These are phyloP conservation scores for Xanthia togata DNA, from an alignment of 2,888 invertebrate species.

Conservation along the genomic window DNA sequence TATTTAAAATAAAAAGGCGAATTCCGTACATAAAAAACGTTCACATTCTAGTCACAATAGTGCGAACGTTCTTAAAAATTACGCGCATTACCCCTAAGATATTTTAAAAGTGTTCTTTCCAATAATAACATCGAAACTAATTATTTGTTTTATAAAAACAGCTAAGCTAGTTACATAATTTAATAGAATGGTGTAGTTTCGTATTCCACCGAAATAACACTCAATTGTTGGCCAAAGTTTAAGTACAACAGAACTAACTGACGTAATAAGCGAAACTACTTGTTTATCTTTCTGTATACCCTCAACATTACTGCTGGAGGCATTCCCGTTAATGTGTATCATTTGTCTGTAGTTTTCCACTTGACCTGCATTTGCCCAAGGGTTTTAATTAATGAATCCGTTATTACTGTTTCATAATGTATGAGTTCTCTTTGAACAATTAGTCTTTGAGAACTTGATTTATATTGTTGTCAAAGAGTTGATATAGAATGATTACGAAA, in stretches of 20 bases:
- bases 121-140: background rate
- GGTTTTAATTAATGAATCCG: conserved; percentile 70
- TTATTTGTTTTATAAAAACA: background rate
- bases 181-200: background rate
- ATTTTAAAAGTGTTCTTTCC: background rate
- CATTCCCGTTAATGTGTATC: conserved; percentile 68
- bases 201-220: conserved; percentile 3
- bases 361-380: conserved; percentile 60
- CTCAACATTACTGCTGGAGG: conserved; percentile 29
- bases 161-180: background rate
- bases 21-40: too few species aligned
- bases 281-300: conserved; percentile 31
- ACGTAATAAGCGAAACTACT: conserved; percentile 15
- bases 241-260: background rate
- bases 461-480: conserved; percentile 9
- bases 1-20: background rate
- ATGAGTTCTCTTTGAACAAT: conserved; percentile 48
- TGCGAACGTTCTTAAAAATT: too few species aligned
- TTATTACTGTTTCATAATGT: conserved; percentile 60
- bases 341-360: conserved; percentile 74
- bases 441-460: conserved; percentile 30
- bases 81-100: background rate
- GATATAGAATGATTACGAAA: background rate
- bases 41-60: too few species aligned
- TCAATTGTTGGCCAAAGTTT: conserved; percentile 9